Base-by-base conservation (phyloP, 2,888 invertebrate species). In the Xiphydria camelus region DNA sequence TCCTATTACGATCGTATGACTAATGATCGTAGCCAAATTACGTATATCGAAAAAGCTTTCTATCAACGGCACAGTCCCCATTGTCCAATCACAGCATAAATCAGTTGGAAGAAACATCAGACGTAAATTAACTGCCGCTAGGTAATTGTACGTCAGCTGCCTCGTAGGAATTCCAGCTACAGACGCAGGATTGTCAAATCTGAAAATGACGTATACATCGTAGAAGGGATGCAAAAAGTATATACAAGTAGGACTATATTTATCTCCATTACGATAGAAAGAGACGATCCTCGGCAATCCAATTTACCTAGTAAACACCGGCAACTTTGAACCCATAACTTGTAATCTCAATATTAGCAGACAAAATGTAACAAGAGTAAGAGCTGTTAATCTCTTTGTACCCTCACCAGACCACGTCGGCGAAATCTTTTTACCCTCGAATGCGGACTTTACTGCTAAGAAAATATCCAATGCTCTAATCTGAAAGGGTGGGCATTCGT, bases 41-140 rank as follows among this genome's bases (percentile, higher is more conserved):
- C 96, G 82, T 0, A 82, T 76, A 76, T 97, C 97, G 4, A 82
- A 68, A 71, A 93, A 82, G 23, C 88, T 85, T 59, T 87, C 85
- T 34, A 97, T 80, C 42, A 97, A 77, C 0, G 94, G 91, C 45
- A 97, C 87, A 4, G 94, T 94, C 40, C 93, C 96, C 97, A 97
- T 97, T 33, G 96, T 97, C 96, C 96, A 97, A 79, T 97, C 97
- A 77, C 96, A 96, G 78, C 96, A 96, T 43, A 97, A 81, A 59
- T 90, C 85, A 59, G 89, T 89, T 2, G 97, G 97, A 66, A 91
- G 86, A 41, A 95, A 81, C 55, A 97, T 80, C 55, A 97, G 80
- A 91, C 94, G 94, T 41, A 89, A 81, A 78, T 97, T 97, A 55
- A 95, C 82, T 39, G 92, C 89, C 51, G 94, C 86, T 57, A 97